Percentiles rank a stretch among this genome's conserved stretches.
These are phyloP conservation scores for Pollenia angustigena DNA, from an alignment of 2,888 invertebrate genomes.

Conservation along the genomic window DNA sequence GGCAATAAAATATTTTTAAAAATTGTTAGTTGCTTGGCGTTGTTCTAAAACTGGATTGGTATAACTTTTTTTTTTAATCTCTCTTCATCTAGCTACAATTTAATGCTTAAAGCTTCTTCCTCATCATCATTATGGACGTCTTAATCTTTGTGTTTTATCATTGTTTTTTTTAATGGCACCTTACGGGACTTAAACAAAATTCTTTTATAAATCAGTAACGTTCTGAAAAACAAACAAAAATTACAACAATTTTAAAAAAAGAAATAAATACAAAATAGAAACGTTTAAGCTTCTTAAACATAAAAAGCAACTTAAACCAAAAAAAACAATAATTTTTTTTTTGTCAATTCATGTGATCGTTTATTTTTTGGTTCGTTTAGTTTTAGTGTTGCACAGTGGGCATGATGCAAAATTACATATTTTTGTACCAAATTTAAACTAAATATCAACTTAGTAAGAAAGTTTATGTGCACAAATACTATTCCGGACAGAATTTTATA, in stretches of 20 bases:
- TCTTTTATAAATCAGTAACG: constrained; percentile 56
- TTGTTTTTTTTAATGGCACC: constrained; percentile 50
- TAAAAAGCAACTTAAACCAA: constrained; percentile 33
- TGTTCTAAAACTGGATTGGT: constrained; percentile 23
- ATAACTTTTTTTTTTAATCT: not conserved
- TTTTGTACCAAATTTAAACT: too few relatives aligned
- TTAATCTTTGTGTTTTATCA: constrained; percentile 24
- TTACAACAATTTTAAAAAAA: constrained; percentile 29
- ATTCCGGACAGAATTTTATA: too few relatives aligned
- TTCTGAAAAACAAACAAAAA: constrained; percentile 52
- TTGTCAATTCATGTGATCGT: constrained; percentile 61
- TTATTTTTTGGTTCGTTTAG: constrained; percentile 59
- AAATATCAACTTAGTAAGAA: too few relatives aligned
- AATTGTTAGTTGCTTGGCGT: constrained; percentile 2
- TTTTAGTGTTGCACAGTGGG: constrained; percentile 62
- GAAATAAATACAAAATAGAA: constrained; percentile 23
- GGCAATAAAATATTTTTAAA: not conserved
- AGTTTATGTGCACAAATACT: too few relatives aligned
- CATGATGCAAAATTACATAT: too few relatives aligned
- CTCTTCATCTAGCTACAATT: constrained; percentile 5
- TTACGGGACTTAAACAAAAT: constrained; percentile 52
- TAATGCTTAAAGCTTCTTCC: constrained; percentile 22
- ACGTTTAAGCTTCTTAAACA: constrained; percentile 15
- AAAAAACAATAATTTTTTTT: constrained; percentile 3
- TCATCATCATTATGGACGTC: constrained; percentile 16